Percentiles rank a stretch among this genome's conserved stretches.
Conservation (phyloP, 2,888 invertebrate genomes). For the Esperia sulphurella region DNA sequence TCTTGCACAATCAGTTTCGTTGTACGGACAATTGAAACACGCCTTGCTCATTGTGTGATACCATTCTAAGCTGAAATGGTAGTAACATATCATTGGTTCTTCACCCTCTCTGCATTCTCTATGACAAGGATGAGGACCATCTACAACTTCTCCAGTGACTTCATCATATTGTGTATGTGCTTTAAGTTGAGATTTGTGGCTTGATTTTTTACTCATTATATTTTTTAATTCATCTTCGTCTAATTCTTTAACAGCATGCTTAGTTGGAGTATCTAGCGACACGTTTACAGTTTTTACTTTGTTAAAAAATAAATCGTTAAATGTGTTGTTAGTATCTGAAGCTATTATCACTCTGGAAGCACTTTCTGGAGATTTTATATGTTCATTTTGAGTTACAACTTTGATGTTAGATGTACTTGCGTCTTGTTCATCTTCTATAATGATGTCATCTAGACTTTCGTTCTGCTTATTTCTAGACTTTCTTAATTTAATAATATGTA, state of each 20-base stretch:
- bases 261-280: constrained; percentile 6
- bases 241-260: constrained; percentile 32
- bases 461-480: constrained; percentile 18
- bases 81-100: constrained; percentile 84
- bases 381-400: constrained; percentile 28
- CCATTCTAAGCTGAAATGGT: constrained; percentile 88
- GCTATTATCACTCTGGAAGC: constrained; percentile 60
- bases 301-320: constrained; percentile 39
- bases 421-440: constrained; percentile 15
- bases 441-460: constrained; percentile 25
- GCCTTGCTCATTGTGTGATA: constrained; percentile 94
- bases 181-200: constrained; percentile 45
- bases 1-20: constrained; percentile 85
- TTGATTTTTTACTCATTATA: constrained; percentile 26
- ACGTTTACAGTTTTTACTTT: constrained; percentile 28
- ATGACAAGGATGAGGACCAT: constrained; percentile 79
- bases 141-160: constrained; percentile 63
- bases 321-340: constrained; percentile 32
- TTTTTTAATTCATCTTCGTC: constrained; percentile 26
- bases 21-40: constrained; percentile 89
- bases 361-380: constrained; percentile 42
- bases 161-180: constrained; percentile 63
- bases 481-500: constrained; percentile 17
- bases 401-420: constrained; percentile 24
- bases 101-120: constrained; percentile 81